Percentiles rank a stretch among this genome's conserved stretches.
These are phyloP conservation scores for Proctacanthus coquilletti DNA, from an alignment of 1,140 invertebrate genomes.

Conservation along the genomic window DNA sequence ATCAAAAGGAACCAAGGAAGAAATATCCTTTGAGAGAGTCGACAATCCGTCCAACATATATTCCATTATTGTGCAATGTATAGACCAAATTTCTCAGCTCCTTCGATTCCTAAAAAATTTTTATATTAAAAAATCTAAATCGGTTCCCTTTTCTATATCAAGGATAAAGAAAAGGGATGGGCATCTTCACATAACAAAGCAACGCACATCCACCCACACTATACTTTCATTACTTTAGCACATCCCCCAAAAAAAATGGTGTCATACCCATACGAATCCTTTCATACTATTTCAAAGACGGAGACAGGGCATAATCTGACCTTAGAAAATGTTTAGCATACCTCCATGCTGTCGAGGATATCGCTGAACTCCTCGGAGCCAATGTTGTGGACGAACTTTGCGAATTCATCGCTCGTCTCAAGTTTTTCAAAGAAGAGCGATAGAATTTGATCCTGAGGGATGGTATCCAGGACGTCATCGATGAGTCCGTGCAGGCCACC, in stretches of 20 bases:
- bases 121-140: too few species aligned
- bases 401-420: constrained; percentile 20
- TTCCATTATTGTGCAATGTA: not conserved
- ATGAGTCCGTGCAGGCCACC: constrained; percentile 21
- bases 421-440: constrained; percentile 23
- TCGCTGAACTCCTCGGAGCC: constrained; percentile 17
- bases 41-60: not conserved
- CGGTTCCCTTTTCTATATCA: too few species aligned
- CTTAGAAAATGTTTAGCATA: too few species aligned
- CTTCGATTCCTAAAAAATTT: not conserved
- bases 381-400: constrained; percentile 18
- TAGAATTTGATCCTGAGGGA: constrained; percentile 23
- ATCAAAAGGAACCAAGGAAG: not conserved
- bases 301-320: too few species aligned
- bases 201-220: too few species aligned
- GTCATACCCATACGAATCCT: too few species aligned
- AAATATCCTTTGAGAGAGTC: not conserved
- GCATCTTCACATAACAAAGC: too few species aligned
- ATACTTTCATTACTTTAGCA: too few species aligned
- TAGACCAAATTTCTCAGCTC: not conserved
- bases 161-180: too few species aligned
- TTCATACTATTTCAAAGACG: too few species aligned
- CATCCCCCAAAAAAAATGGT: too few species aligned
- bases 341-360: constrained; percentile 19
- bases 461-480: constrained; percentile 17